Base-by-base conservation (phyloP, 2,888 invertebrate species). In the Cheiracanthium punctorium region DNA sequence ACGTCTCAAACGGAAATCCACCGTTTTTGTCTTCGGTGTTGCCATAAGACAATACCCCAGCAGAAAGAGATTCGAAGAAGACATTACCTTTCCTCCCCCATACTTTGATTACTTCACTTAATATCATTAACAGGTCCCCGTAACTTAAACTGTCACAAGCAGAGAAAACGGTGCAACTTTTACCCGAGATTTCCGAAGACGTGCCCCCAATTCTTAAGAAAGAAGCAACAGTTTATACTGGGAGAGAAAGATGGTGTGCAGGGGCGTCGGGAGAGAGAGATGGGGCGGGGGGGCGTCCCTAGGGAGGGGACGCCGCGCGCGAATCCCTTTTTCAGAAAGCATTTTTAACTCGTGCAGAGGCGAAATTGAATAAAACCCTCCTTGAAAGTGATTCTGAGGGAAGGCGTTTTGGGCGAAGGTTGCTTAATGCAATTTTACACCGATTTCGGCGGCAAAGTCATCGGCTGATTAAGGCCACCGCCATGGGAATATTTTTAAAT, bases 401-500 rank as follows among this genome's bases (percentile, higher is more conserved):
- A 65, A 69, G 48, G 41, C 32, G 48, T 79, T 72, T 24, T 33
- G 41, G 24, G 30, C 17, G 10, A 29, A 70, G 48, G 73, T 73
- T 69, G 72, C 77, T 84, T 37, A 84, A 84, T 84, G 77, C 73
- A 79, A 84, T 84, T 84, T 84, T 43, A 52, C 58, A 70, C 30
- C 82, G 82, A 82, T 82, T 75, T 75, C 32, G 75, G 74, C n/a
- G 24, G 32, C 64, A 33, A 29, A 43, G 74, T 81, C 74, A 81
- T 81, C 76, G 82, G 64, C 33, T 82, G 82, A 82, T 82, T 82
- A 82, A 75, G 64, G 64, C 41, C 67, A 69, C 71, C 72, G 72
- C 70, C 48, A 20, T 12, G 76, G 75, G 75, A 82, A 67, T 73
- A 52, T 84, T 84, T 84, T 84, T 84, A 84, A 84, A 84, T 84